phyloP scores from a whole-genome alignment of 1,140 invertebrate genomes.

The Geopemphigus sp. region DNA sequence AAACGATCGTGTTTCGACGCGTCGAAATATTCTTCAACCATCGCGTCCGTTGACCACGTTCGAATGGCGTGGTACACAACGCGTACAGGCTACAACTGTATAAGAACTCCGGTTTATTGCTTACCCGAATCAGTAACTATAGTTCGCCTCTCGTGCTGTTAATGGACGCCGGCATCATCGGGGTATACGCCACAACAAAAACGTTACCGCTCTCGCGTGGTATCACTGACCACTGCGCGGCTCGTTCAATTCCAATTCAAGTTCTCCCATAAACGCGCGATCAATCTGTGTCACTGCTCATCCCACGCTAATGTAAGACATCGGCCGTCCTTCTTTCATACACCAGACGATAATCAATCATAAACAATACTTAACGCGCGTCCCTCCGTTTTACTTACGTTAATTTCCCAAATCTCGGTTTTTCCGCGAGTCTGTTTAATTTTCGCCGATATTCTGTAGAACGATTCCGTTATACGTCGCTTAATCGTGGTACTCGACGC shows the following conservation, averaged over 20 bases:
- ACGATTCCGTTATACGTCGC: not conserved
- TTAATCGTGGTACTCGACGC: not conserved
- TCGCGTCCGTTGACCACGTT: too few species aligned
- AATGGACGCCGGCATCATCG: not conserved
- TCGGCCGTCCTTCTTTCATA: not conserved
- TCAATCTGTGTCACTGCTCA: not conserved
- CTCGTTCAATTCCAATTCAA: not conserved
- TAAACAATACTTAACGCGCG: too few species aligned
- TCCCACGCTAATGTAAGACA: not conserved
- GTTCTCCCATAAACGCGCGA: not conserved
- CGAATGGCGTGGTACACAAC: too few species aligned
- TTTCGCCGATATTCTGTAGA: not conserved
- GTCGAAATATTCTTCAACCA: too few species aligned
- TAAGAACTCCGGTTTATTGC: not conserved
- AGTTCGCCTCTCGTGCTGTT: not conserved
- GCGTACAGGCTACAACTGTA: too few species aligned
- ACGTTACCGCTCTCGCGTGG: not conserved
- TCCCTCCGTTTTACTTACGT: not conserved
- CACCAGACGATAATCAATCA: conserved; percentile 28
- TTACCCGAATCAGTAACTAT: not conserved
- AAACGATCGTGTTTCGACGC: too few species aligned
- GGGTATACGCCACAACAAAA: not conserved
- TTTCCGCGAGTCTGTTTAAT: not conserved
- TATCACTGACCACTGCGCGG: not conserved
- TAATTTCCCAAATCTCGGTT: not conserved